Evolutionary conservation across 2,888 invertebrate species (phyloP).

Genomic region (Sylvicola cinctus): DNA sequence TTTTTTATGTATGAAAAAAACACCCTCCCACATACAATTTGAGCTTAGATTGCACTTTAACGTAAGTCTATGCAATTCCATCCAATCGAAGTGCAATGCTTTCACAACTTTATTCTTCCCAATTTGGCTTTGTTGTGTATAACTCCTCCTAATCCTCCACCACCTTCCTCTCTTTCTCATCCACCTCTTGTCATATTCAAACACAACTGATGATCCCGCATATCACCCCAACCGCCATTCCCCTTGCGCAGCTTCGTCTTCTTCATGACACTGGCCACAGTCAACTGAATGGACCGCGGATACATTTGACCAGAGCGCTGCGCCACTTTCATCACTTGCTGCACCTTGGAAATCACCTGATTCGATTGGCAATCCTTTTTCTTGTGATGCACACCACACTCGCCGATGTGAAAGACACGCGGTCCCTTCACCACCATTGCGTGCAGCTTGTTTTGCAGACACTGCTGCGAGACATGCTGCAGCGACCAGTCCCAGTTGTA

Average conservation of each 20-base stretch:
- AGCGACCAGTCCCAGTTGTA: constrained; percentile 99
- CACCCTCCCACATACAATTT: no score
- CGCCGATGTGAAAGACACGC: constrained; percentile 94
- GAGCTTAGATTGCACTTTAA: no score
- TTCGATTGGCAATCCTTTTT: constrained; percentile 78
- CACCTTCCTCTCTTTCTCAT: no score
- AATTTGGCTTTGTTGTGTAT: no score
- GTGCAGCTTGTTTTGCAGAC: constrained; percentile 52
- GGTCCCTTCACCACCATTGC: constrained; percentile 85
- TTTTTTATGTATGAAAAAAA: no score
- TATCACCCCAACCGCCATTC: constrained; percentile 97
- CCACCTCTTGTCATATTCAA: constrained; percentile 50
- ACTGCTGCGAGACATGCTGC: constrained; percentile 73
- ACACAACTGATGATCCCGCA: constrained; percentile 64
- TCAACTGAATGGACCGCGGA: constrained; percentile 44
- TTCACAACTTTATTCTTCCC: no score
- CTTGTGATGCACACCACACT: constrained; percentile 95
- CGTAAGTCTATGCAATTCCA: no score
- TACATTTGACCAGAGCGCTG: constrained; percentile 39
- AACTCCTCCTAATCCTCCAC: no score
- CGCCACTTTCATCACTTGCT: constrained; percentile 52
- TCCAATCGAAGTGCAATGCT: no score
- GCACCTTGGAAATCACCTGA: constrained; percentile 64
- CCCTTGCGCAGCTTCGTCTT: constrained; percentile 63
- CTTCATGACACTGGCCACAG: constrained; percentile 43